Base-by-base conservation (phyloP, 2,113 vertebrate genomes). In the Phylloscopus whistleri region DNA sequence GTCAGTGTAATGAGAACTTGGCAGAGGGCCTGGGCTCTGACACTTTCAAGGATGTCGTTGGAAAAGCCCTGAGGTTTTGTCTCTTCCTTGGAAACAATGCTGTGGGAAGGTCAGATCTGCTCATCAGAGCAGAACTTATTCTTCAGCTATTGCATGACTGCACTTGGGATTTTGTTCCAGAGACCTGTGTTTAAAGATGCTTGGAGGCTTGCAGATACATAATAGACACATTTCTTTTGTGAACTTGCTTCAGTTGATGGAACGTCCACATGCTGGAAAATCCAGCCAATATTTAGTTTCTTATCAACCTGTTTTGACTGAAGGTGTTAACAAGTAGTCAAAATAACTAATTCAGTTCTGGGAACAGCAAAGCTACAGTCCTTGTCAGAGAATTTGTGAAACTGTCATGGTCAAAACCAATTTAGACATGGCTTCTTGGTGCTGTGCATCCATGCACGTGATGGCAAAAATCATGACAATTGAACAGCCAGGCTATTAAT, bases 41-140 rank as follows among this genome's bases (percentile, higher is more conserved):
- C 72, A 95, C 85, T 76, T 89, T 90, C 60, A 93, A 69, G 93
- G 81, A 73, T 95, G 70, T 91, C 10, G 1, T 21, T 87, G 70
- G 63, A 78, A 85, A 88, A 85, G 64, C 43, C 74, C 33, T 74
- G 58, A 82, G 46, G 27, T 90, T 95, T 94, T 83, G 82, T 51
- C 26, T 90, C 49, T 85, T 90, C 55, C 35, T 55, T 64, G 44
- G 31, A 75, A 88, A 81, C 49, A 72, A 7, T 67, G 56, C 52
- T 68, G 24, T 41, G 67, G 67, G 68, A 90, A 89, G 64, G 82
- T 85, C 58, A 66, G n/a, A 72, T 87, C 60, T 80, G 70, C 49
- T 93, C 33, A 67, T 83, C 20, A 37, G 46, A 86, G 72, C 74
- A 67, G 67, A 93, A 81, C 14, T 52, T 60, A 69, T 4, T 94